A percentile compares a stretch with the other conserved stretches of the same genome.
Evolutionary conservation across 2,797 vertebrate genomes (phyloP).

Genomic region (Mallotus villosus): DNA sequence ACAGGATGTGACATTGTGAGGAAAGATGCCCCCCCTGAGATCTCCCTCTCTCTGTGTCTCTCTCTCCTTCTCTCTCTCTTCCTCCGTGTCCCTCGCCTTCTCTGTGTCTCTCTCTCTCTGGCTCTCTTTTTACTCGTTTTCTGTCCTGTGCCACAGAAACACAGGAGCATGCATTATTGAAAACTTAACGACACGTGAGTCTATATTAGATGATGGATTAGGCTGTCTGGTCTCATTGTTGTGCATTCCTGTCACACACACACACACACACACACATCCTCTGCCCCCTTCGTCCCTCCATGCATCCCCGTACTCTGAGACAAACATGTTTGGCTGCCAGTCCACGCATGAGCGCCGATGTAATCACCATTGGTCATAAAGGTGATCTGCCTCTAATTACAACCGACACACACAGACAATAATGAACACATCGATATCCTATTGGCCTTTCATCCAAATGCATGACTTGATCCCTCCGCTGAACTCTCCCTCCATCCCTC

Average conservation of each 20-base stretch:
- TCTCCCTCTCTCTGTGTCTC: not conserved
- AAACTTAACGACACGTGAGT: slow-evolving; percentile 10
- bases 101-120: not conserved
- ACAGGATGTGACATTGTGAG: slow-evolving; percentile 30
- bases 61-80: not conserved
- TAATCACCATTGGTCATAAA: not conserved
- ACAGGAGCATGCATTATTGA: slow-evolving; percentile 30
- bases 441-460: too few relatives aligned
- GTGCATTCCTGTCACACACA: slow-evolving; percentile 1
- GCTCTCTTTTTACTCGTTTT: slow-evolving; percentile 5
- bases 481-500: not conserved
- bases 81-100: not conserved
- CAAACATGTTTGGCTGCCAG: not conserved
- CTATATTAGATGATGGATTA: slow-evolving; percentile 26
- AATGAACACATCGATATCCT: too few relatives aligned
- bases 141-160: slow-evolving; percentile 9
- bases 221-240: slow-evolving; percentile 17
- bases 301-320: not conserved
- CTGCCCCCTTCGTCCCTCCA: not conserved
- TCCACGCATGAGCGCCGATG: not conserved
- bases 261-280: not conserved
- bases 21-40: not conserved
- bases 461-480: not conserved
- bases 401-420: not conserved
- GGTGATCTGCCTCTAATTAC: not conserved